Base-by-base conservation (phyloP, 2,888 invertebrate species). In the Leptinotarsa juncta region DNA sequence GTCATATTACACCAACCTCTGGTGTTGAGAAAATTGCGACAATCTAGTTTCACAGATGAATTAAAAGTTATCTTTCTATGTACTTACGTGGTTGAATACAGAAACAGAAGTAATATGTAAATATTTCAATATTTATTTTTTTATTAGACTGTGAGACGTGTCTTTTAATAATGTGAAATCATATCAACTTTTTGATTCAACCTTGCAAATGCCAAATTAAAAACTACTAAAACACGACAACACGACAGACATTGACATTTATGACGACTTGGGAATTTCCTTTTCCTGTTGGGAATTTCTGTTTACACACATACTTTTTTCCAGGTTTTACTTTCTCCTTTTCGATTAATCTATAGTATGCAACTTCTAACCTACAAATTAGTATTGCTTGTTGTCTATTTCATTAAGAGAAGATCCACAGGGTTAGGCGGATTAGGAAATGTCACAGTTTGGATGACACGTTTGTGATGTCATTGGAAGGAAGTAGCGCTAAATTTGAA, bases 1-100 rank as follows among this genome's bases (percentile, higher is more conserved):
- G 18, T 65, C 73, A 76, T 72, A 71, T 62, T 72, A 26, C 26
- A 50, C 23, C n/a, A 12, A 65, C 20, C 42, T 65, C 32, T 23
- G 53, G 18, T 65, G n/a, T 20, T 55, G 66, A 57, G 48, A 69
- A 42, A 55, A 53, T 42, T 32, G n/a, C 7, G 15, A n/a, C 3
- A n/a, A n/a, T 62, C 16, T 26, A n/a, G 7, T 62, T 62, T 62
- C 15, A 7, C 62, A 20, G 20, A 20, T 57, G 23, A 57, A 23
- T 23, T 26, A 20, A 57, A 57, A 15, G 1, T 26, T 20, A 14
- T 57, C 15, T 20, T 57, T 32, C 3, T 5, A n/a, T 62, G 2
- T 12, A 62, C 20, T 23, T 62, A 62, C 42, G 15, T 15, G 12
- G n/a, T n/a, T 7, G 1, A n/a, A 15, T 32, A n/a, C 10, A 62